These are phyloP conservation scores for Amphiduros pacificus DNA, from an alignment of 2,888 invertebrate species.

Conservation along the genomic window DNA sequence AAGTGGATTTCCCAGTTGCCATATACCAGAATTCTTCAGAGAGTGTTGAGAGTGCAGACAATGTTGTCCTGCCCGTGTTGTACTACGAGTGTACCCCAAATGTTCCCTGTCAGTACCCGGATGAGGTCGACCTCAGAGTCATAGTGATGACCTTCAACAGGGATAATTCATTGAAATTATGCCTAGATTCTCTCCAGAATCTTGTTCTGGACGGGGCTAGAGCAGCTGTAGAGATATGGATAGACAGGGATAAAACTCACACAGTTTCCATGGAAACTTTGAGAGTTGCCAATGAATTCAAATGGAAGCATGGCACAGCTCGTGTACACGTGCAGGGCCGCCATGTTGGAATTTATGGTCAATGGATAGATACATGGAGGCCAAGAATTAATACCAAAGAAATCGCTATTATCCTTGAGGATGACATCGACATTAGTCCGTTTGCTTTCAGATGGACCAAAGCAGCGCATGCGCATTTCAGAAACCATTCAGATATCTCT, in stretches of 20 bases:
- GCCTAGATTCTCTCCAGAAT: conserved; percentile 25
- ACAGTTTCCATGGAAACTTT: conserved; percentile 24
- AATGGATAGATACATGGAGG: conserved; percentile 42
- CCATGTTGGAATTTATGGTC: conserved; percentile 35
- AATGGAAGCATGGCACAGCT: conserved; percentile 28
- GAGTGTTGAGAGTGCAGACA: too few relatives aligned
- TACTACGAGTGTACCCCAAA: too few relatives aligned
- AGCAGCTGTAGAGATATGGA: conserved; percentile 32
- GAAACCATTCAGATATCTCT: conserved; percentile 29
- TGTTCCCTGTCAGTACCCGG: too few relatives aligned
- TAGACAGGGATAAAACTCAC: conserved; percentile 28
- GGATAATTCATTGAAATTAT: conserved; percentile 23
- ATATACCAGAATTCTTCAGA: too few relatives aligned
- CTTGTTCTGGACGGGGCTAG: conserved; percentile 27
- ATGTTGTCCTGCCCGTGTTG: too few relatives aligned
- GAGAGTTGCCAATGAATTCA: conserved; percentile 22
- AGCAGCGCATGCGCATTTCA: conserved; percentile 38
- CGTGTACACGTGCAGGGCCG: conserved; percentile 28
- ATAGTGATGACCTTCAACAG: conserved; percentile 30
- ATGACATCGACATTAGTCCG: conserved; percentile 42
- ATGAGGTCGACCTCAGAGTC: too few relatives aligned
- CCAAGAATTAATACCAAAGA: conserved; percentile 34
- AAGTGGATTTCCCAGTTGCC: too few relatives aligned
- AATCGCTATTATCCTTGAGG: conserved; percentile 45
- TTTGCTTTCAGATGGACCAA: conserved; percentile 42